phyloP scores from a whole-genome alignment of 2,113 vertebrate species.

The Scomber colias region DNA sequence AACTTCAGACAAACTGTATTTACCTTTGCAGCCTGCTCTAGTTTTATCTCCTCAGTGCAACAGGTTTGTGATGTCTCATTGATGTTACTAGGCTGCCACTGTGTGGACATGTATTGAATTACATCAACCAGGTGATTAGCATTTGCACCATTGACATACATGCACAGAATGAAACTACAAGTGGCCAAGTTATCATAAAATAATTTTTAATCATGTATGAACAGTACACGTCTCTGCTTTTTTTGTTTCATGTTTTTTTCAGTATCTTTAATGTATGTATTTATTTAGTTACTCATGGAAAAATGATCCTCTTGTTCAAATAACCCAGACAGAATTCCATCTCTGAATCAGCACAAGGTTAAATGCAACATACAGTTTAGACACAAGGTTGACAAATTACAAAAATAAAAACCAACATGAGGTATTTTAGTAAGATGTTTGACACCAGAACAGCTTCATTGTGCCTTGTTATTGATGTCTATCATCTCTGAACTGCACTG shows the following conservation, averaged over 20 bases:
- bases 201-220: neutral
- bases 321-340: no score
- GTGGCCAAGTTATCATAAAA: neutral
- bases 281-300: no score
- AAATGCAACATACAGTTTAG: neutral
- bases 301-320: no score
- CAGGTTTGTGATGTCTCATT: slow-evolving; percentile 51
- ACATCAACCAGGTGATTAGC: slow-evolving; percentile 25
- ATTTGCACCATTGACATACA: neutral
- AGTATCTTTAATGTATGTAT: no score
- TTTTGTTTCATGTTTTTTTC: no score
- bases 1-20: neutral
- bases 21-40: neutral
- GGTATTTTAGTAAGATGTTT: no score
- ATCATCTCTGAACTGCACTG: no score
- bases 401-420: no score
- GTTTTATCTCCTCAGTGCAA: slow-evolving; percentile 34
- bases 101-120: slow-evolving; percentile 57
- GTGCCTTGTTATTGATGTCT: no score
- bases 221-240: neutral
- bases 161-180: neutral
- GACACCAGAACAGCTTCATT: no score
- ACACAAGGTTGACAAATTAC: no score
- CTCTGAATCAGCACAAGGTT: no score
- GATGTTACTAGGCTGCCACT: slow-evolving; percentile 73